Evolutionary conservation across 2,113 vertebrate species (phyloP).

Genomic region (Tragulus kanchil): DNA sequence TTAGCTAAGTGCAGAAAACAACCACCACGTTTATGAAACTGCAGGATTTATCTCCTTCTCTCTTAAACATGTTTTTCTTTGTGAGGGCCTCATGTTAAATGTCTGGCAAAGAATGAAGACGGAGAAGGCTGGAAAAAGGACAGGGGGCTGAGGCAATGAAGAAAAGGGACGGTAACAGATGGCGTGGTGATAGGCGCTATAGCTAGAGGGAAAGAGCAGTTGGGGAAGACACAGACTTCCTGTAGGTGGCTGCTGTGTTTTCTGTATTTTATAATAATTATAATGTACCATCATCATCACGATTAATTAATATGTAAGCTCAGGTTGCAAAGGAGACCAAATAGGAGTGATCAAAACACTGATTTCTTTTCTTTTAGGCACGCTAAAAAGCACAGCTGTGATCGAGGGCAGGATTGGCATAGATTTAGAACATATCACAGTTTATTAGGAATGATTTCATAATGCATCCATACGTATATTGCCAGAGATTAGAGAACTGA

Average conservation of each 20-base stretch:
- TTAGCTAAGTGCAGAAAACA: constrained; percentile 69
- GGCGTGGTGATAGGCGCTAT: background rate
- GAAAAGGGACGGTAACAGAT: constrained; percentile 22
- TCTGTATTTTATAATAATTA: constrained; percentile 57
- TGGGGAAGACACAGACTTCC: background rate
- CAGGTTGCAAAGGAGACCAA: constrained; percentile 25
- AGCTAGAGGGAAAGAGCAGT: background rate
- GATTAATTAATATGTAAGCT: constrained; percentile 71
- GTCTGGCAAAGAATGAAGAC: constrained; percentile 63
- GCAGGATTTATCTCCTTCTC: constrained; percentile 58
- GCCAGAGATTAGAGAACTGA: constrained; percentile 40
- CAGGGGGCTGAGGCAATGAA: background rate
- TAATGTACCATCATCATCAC: background rate
- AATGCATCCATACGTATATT: background rate
- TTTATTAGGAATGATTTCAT: constrained; percentile 43
- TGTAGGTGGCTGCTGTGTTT: constrained; percentile 45
- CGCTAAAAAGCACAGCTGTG: constrained; percentile 59
- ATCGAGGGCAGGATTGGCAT: constrained; percentile 44
- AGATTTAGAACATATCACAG: constrained; percentile 43
- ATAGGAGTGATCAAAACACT: constrained; percentile 30
- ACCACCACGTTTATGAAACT: constrained; percentile 69
- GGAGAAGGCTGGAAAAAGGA: background rate
- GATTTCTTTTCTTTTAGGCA: constrained; percentile 54
- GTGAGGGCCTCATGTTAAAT: constrained; percentile 49
- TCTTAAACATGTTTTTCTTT: constrained; percentile 62